Conservation (phyloP, 2,113 vertebrate genomes). For the Bubo blakistoni region DNA sequence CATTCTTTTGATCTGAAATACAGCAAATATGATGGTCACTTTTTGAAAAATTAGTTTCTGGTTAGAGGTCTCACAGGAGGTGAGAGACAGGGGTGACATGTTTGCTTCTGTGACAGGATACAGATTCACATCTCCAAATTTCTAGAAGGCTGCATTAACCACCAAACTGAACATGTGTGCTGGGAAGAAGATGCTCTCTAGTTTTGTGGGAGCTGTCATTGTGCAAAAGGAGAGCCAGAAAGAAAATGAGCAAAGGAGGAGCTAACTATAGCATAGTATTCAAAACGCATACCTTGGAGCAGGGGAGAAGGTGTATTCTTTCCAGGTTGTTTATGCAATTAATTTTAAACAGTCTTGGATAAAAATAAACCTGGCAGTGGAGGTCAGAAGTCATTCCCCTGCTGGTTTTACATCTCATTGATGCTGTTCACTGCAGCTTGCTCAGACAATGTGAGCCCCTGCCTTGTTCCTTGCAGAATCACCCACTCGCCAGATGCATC, state of each 20-base stretch:
- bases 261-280: not conserved
- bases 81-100: not conserved
- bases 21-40: not conserved
- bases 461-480: not conserved
- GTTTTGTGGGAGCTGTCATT: not conserved
- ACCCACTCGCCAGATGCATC: not conserved
- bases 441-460: not conserved
- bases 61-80: not conserved
- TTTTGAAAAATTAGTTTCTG: not conserved
- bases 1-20: not conserved
- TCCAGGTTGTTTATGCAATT: slow-evolving; percentile 14
- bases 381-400: slow-evolving; percentile 6
- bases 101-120: not conserved
- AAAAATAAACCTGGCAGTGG: slow-evolving; percentile 13
- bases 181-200: not conserved
- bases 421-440: not conserved
- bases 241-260: not conserved
- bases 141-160: not conserved
- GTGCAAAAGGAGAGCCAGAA: not conserved
- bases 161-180: not conserved
- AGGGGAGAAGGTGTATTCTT: not conserved
- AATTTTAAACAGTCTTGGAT: slow-evolving; percentile 2
- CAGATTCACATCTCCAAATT: not conserved
- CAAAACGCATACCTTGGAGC: not conserved
- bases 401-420: slow-evolving; percentile 2